phyloP scores from a whole-genome alignment of 1,140 invertebrate species.

The Drosophila sp. region DNA sequence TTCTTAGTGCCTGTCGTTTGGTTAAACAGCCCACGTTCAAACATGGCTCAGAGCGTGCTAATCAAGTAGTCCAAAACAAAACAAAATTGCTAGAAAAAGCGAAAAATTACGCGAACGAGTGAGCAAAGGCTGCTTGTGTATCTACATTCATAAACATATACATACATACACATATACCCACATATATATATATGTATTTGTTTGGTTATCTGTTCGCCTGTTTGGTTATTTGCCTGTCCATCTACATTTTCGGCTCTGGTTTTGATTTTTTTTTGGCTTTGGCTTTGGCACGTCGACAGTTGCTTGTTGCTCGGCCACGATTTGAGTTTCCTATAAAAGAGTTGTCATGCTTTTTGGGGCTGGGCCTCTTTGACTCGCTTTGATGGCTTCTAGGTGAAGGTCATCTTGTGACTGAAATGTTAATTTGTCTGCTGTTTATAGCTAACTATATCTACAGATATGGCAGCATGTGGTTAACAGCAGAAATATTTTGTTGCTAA shows the following conservation, averaged over 20 bases:
- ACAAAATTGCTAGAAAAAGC: conserved; percentile 7
- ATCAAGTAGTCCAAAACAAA: conserved; percentile 68
- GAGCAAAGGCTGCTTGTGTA: conserved; percentile 54
- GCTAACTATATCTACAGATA: conserved; percentile 47
- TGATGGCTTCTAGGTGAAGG: conserved; percentile 80
- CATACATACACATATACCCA: no score
- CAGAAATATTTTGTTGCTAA: not conserved
- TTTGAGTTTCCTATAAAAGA: conserved; percentile 42
- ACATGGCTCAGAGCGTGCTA: conserved; percentile 78
- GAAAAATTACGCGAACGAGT: conserved; percentile 72
- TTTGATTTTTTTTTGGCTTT: conserved; percentile 58
- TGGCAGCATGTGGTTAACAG: conserved; percentile 18
- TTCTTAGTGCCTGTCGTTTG: conserved; percentile 57
- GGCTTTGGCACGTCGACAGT: conserved; percentile 23
- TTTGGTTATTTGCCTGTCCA: conserved; percentile 41
- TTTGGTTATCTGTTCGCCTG: conserved; percentile 37
- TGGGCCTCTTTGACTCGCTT: conserved; percentile 59
- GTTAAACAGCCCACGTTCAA: conserved; percentile 78
- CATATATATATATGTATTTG: not conserved
- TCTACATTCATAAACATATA: not conserved
- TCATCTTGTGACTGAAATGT: conserved; percentile 77
- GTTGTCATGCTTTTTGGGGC: conserved; percentile 31
- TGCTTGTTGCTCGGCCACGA: conserved; percentile 10
- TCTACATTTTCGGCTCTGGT: conserved; percentile 36
- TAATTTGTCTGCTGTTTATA: conserved; percentile 59